These are phyloP conservation scores for Apodemia zela DNA, from an alignment of 2,888 invertebrate genomes.

Conservation along the genomic window DNA sequence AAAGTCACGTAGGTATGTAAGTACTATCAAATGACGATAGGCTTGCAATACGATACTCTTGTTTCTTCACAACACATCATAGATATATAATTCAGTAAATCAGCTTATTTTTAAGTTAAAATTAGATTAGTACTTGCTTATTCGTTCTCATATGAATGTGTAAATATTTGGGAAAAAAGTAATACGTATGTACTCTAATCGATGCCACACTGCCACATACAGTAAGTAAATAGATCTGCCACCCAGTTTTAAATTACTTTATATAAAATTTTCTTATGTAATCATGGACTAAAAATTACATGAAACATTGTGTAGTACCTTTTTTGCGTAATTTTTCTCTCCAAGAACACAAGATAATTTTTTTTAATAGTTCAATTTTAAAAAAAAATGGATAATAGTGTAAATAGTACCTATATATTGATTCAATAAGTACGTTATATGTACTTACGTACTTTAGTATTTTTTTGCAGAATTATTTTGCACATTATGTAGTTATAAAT, in stretches of 20 bases:
- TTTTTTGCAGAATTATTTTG: no score
- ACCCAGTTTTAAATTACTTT: background rate
- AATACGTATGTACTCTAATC: background rate
- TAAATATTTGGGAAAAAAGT: background rate
- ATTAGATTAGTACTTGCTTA: background rate
- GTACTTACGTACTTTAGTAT: no score
- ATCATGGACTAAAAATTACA: background rate
- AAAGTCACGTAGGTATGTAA: constrained; percentile 11
- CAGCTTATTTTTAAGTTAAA: background rate
- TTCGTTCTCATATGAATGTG: background rate
- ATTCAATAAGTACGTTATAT: no score
- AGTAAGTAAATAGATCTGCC: background rate
- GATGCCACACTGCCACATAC: background rate
- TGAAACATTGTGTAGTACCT: background rate
- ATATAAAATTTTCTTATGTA: background rate
- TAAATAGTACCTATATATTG: no score
- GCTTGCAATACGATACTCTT: background rate
- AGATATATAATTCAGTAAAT: background rate
- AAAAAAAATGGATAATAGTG: no score
- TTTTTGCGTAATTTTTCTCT: background rate
- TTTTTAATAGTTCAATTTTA: no score
- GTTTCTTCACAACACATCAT: background rate
- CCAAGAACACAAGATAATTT: background rate
- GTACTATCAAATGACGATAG: constrained; percentile 13
- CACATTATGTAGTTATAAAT: no score